Conservation (phyloP, 2,797 vertebrate species). For the Sebastes steindachneri region DNA sequence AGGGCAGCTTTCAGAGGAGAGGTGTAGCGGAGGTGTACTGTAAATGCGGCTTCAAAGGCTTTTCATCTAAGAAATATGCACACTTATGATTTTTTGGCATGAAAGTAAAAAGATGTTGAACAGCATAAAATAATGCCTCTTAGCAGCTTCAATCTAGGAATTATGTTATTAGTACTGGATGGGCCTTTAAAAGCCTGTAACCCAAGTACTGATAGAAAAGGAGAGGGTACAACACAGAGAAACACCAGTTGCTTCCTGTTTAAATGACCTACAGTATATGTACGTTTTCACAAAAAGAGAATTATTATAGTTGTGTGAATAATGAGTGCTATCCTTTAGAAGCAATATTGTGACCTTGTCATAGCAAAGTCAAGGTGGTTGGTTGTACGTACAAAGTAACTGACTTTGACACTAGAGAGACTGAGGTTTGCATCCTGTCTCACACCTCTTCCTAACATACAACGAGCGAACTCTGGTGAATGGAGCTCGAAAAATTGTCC, state of each 20-base stretch:
- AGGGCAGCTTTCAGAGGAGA: conserved; percentile 12
- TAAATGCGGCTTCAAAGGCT: conserved; percentile 27
- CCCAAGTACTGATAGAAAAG: neutral
- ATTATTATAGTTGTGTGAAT: neutral
- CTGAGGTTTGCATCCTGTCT: neutral
- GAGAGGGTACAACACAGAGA: neutral
- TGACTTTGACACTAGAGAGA: neutral
- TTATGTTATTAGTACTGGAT: neutral
- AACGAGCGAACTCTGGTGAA: too few relatives aligned
- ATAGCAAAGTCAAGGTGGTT: neutral
- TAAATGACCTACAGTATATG: neutral
- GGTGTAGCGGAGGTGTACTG: neutral
- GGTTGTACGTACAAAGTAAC: neutral
- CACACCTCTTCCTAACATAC: too few relatives aligned
- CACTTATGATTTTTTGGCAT: neutral
- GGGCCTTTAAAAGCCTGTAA: neutral
- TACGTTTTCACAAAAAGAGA: neutral
- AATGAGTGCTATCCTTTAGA: neutral
- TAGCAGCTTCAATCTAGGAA: conserved; percentile 1
- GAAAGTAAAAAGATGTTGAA: conserved; percentile 9
- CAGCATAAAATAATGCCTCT: conserved; percentile 15
- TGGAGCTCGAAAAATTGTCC: too few relatives aligned
- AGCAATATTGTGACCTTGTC: neutral
- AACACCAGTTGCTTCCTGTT: neutral
- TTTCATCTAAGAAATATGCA: conserved; percentile 7